These are phyloP conservation scores for Aphelenchoides fujianensis DNA, from an alignment of 1,140 invertebrate genomes.

Conservation along the genomic window DNA sequence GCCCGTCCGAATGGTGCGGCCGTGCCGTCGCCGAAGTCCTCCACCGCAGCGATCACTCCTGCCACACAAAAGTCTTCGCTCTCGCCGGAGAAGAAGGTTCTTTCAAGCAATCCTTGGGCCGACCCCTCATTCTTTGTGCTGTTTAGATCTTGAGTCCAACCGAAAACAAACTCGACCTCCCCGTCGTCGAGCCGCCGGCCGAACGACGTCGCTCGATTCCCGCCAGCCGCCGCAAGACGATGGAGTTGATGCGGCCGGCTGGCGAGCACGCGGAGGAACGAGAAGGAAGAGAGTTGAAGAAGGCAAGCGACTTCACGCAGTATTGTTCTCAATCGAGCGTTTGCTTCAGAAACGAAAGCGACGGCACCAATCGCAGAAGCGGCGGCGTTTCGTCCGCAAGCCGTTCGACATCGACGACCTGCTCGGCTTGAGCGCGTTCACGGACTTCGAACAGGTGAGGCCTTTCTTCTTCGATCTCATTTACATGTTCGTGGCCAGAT, in stretches of 20 bases:
- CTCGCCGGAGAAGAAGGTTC: background rate
- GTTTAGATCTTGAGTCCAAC: background rate
- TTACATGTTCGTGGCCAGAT: background rate
- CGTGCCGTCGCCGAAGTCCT: too few relatives aligned
- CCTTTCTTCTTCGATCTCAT: background rate
- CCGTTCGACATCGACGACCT: constrained; percentile 47
- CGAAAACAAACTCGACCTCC: constrained; percentile 8
- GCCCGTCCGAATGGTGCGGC: background rate
- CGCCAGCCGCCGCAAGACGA: constrained; percentile 9
- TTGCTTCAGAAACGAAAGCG: constrained; percentile 34
- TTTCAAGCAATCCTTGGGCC: background rate
- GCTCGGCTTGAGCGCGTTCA: constrained; percentile 36
- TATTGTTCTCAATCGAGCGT: too few relatives aligned
- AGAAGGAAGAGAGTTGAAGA: too few relatives aligned
- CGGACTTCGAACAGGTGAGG: constrained; percentile 43
- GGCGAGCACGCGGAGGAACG: too few relatives aligned
- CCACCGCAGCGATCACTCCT: too few relatives aligned
- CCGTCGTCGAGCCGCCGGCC: background rate
- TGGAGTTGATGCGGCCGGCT: constrained; percentile 15
- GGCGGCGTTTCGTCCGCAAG: constrained; percentile 34
- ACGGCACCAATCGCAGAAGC: constrained; percentile 22
- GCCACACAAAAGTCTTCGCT: background rate
- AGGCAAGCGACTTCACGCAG: too few relatives aligned
- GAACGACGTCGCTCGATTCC: constrained; percentile 20
- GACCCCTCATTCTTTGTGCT: background rate